Base-by-base conservation (phyloP, 2,113 vertebrate genomes). In the Amphilophus citrinellus region DNA sequence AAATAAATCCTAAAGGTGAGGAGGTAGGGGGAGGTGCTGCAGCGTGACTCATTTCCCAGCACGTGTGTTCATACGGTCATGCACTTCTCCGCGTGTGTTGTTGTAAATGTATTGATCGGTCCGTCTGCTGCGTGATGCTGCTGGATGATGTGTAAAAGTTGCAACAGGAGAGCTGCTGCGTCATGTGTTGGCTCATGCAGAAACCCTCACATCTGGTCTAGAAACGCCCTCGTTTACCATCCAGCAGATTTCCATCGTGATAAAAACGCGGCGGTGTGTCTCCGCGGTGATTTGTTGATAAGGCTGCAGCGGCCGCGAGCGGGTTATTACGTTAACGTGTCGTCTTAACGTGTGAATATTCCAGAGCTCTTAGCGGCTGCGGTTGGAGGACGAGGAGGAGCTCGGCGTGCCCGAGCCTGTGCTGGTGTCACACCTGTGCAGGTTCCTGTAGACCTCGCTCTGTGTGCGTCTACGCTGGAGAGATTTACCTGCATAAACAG, bases 401-500 rank as follows among this genome's bases (percentile, higher is more conserved):
- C 0, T 68, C 1, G 44, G 47, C 5, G 66, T 53, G 27, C 32
- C 27, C 30, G 32, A 4, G 53, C 53, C 6, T 14, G 27, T 5
- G 44, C 15, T 6, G 1, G 27, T 14, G 71, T 0, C 30, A 13
- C 35, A 57, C n/a, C 30, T 35, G 44, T n/a, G 37, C 76, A 14
- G 39, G 58, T 77, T 47, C 15, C 5, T 37, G 17, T 27, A 10
- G 27, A 39, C 22, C 3, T 10, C 66, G 18, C 42, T 30, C 44
- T 20, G 42, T 20, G 42, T 0, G 24, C 0, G 66, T 24, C 24
- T 71, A 71, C 24, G 24, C 44, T 3, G 15, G 39, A 13, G 30
- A 83, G 47, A 27, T 82, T 73, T 18, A 88, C 85, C 89, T 92
- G 89, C 89, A 86, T 86, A 57, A 89, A 82, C 91, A 85, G 80